Evolutionary conservation across 2,888 invertebrate species (phyloP), one percentile per base, ranked within the genome.

Genomic region (Pyrgus malvae): DNA sequence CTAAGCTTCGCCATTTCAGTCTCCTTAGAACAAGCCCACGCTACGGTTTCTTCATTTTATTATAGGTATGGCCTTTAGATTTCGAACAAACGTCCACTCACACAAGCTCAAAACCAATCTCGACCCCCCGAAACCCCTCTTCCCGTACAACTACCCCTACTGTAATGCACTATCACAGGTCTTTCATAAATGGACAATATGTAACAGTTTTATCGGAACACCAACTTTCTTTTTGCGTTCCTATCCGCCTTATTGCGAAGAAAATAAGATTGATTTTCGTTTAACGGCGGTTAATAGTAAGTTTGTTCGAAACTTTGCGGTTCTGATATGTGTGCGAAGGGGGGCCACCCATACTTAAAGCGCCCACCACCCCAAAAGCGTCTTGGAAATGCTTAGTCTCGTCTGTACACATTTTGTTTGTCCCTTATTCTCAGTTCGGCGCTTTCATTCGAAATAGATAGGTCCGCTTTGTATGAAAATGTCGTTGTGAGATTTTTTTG

Each of bases 311-410:
- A 57, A 65, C 64, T 68, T 63, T 66, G 65, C 66, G 66, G 59
- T 61, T 55, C 21, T 58, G 58, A 60, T 66, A 60, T 67, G 58
- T 64, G 60, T 38, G 45, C 21, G 14, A 27, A 23, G 11, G 4
- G 44, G 31, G 41, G 49, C 62, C 61, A 68, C 70, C n/a, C 69
- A 59, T 55, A 72, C 51, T 70, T 61, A 54, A n/a, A 58, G 27
- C 71, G 61, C 65, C 61, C 61, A 57, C 64, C 64, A 46, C 58
- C 72, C 75, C 69, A 64, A 57, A 69, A 73, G 72, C 83, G 83
- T 87, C 87, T 86, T 86, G 85, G 80, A 80, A 83, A 82, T 79
- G 83, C 79, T 83, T 80, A 82, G 85, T 81, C 77, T 78, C 77
- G 76, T 76, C 76, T 80, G 80, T 80, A 85, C 76, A 76, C 70